A percentile compares a stretch with the other conserved stretches of the same genome.
Conservation (phyloP, 2,888 invertebrate genomes). For the Deilephila porcellus region DNA sequence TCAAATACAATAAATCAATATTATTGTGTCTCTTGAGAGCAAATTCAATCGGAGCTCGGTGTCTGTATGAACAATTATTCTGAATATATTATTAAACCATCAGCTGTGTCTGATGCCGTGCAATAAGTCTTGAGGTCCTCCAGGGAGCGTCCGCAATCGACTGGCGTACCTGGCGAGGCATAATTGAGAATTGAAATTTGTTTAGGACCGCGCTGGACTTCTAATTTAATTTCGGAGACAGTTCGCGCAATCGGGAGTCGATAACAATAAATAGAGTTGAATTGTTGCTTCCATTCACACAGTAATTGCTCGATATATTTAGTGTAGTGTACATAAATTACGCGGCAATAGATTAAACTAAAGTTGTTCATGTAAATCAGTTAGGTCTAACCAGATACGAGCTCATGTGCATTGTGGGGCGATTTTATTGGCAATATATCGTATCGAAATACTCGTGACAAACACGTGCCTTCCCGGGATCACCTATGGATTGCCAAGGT, state of each 20-base stretch:
- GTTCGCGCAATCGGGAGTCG: conserved; percentile 67
- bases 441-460: background rate
- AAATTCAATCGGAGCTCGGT: conserved; percentile 63
- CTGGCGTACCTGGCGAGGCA: conserved; percentile 67
- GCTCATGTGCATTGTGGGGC: background rate
- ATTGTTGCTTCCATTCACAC: conserved; percentile 57
- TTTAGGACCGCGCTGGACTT: conserved; percentile 74
- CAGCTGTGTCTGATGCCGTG: conserved; percentile 58
- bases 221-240: conserved; percentile 78
- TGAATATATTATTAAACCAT: conserved; percentile 76
- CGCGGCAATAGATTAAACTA: conserved; percentile 36
- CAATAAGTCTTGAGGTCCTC: conserved; percentile 78
- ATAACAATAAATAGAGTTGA: conserved; percentile 77
- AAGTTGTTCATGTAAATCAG: conserved; percentile 29
- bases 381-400: conserved; percentile 11
- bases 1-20: conserved; percentile 50
- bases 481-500: conserved; percentile 5
- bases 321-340: conserved; percentile 28
- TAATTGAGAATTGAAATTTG: conserved; percentile 85
- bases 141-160: conserved; percentile 60
- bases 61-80: conserved; percentile 71
- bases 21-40: conserved; percentile 58
- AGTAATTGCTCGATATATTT: conserved; percentile 41
- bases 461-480: background rate
- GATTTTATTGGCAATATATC: background rate